A percentile compares a stretch with the other conserved stretches of the same genome.
Conservation (phyloP, 2,888 invertebrate species). For the Heliconius sara region DNA sequence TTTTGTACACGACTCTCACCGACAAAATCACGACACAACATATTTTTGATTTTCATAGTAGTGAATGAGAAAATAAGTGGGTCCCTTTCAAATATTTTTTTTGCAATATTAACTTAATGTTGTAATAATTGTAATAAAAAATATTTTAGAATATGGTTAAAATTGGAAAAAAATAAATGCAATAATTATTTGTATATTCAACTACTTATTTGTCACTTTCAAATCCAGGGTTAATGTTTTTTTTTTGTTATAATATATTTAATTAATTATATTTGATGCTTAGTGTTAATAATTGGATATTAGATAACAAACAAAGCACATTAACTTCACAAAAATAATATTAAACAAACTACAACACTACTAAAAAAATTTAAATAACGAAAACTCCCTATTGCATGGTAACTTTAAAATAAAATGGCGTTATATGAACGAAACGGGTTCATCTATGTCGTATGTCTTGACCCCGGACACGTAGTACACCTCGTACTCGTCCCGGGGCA, state of each 20-base stretch:
- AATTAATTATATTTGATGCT: not conserved
- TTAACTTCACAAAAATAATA: not conserved
- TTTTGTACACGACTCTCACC: no score
- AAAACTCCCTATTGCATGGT: constrained; percentile 16
- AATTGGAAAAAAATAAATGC: not conserved
- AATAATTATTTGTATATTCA: not conserved
- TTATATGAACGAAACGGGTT: constrained; percentile 68
- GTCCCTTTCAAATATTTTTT: not conserved
- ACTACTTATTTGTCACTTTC: not conserved
- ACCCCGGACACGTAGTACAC: constrained; percentile 74
- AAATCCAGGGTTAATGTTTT: not conserved
- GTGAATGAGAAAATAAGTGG: not conserved
- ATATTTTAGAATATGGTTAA: not conserved
- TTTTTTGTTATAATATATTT: not conserved
- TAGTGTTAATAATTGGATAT: not conserved
- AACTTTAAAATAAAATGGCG: no score
- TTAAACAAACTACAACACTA: not conserved
- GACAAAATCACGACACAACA: no score
- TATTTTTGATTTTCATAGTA: no score
- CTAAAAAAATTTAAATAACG: not conserved
- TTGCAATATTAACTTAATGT: not conserved
- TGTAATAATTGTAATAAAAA: not conserved
- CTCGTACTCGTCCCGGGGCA: constrained; percentile 45
- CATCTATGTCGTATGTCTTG: constrained; percentile 84
- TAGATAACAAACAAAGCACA: not conserved